Conservation (phyloP, 2,113 vertebrate species). For the Oceanites oceanicus region DNA sequence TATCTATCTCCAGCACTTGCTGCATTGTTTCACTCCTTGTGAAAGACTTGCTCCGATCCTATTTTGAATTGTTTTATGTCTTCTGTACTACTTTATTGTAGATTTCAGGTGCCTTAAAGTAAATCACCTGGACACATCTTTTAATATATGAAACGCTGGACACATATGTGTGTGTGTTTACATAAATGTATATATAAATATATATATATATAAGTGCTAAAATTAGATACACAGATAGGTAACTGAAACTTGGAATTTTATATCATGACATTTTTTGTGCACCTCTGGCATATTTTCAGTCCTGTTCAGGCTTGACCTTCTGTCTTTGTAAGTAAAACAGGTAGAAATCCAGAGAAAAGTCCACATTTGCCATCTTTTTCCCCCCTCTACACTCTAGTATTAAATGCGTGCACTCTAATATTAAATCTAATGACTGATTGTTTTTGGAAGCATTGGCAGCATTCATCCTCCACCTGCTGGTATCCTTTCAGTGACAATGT, state of each 20-base stretch:
- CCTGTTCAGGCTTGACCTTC: background rate
- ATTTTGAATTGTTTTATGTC: constrained; percentile 44
- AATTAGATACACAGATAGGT: background rate
- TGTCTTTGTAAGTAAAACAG: background rate
- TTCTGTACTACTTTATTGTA: constrained; percentile 21
- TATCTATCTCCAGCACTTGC: background rate
- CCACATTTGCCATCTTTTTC: background rate
- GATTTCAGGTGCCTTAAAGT: constrained; percentile 29
- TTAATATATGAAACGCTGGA: constrained; percentile 14
- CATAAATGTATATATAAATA: too few relatives aligned
- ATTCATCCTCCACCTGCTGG: background rate
- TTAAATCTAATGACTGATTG: background rate
- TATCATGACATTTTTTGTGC: background rate
- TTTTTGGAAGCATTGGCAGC: background rate
- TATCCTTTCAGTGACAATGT: background rate
- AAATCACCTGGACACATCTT: constrained; percentile 13
- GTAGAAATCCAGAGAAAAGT: background rate
- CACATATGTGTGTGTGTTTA: background rate
- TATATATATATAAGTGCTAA: background rate
- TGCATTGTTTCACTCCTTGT: constrained; percentile 19
- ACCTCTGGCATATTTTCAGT: background rate
- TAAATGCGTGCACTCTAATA: background rate
- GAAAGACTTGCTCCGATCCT: constrained; percentile 41
- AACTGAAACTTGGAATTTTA: background rate
- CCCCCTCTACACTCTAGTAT: background rate